These are phyloP conservation scores for Odontomyia ornata DNA, from an alignment of 2,888 invertebrate species.

Conservation along the genomic window DNA sequence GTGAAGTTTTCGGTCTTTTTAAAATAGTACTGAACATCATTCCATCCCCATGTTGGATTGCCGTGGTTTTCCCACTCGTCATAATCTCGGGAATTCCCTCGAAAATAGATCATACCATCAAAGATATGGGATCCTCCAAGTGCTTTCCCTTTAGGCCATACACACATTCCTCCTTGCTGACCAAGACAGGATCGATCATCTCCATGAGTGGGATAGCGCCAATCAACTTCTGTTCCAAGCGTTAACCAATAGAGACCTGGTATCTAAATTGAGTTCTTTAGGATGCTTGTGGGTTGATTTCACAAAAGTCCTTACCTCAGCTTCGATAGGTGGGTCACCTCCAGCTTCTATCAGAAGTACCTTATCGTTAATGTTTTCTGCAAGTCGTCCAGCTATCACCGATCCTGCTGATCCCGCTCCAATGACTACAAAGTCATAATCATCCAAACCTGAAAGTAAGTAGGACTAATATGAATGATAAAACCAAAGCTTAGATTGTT, in stretches of 20 bases:
- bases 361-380: slow-evolving; percentile 63
- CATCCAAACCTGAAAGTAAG: slow-evolving; percentile 64
- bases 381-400: slow-evolving; percentile 63
- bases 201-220: slow-evolving; percentile 75
- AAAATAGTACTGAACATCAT: slow-evolving; percentile 70
- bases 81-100: slow-evolving; percentile 78
- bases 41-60: slow-evolving; percentile 77
- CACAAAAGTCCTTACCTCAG: slow-evolving; percentile 59
- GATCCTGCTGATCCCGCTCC: slow-evolving; percentile 86
- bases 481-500: too few species aligned
- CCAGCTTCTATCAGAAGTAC: slow-evolving; percentile 68
- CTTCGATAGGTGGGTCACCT: slow-evolving; percentile 65
- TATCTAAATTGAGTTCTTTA: neutral
- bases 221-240: slow-evolving; percentile 67
- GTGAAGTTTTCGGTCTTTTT: slow-evolving; percentile 69
- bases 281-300: neutral
- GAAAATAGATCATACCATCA: slow-evolving; percentile 77
- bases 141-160: slow-evolving; percentile 68
- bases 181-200: slow-evolving; percentile 70
- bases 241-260: neutral
- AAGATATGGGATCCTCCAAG: slow-evolving; percentile 71
- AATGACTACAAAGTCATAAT: slow-evolving; percentile 84
- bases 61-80: slow-evolving; percentile 74
- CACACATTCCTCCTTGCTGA: slow-evolving; percentile 62
- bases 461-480: neutral